A percentile compares a stretch with the other conserved stretches of the same genome.
These are phyloP conservation scores for Atractosteus spatula DNA, from an alignment of 2,113 vertebrate species.

Conservation along the genomic window DNA sequence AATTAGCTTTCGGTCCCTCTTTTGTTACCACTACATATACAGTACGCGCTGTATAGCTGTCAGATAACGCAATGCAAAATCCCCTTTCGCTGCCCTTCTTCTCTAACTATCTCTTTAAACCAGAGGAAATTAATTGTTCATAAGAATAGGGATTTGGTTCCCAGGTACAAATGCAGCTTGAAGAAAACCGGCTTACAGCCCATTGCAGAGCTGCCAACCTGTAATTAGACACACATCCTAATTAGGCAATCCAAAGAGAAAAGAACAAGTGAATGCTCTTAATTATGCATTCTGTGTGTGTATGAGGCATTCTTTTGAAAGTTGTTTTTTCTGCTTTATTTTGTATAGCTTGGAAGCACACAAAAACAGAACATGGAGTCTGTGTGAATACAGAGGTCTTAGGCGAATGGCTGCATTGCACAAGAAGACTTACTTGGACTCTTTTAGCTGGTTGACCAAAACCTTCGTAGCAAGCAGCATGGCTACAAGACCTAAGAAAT, in stretches of 20 bases:
- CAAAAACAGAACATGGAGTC: too few species aligned
- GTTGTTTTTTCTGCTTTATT: neutral
- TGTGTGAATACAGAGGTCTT: too few species aligned
- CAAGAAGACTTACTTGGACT: too few species aligned
- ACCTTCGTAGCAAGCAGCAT: too few species aligned
- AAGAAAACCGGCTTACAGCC: neutral
- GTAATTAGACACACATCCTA: conserved; percentile 1
- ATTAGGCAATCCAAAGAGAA: neutral
- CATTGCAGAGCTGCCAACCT: neutral
- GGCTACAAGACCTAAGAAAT: too few species aligned
- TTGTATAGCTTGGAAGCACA: too few species aligned
- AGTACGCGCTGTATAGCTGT: too few species aligned
- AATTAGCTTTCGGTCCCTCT: neutral
- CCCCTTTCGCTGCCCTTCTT: neutral
- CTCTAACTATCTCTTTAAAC: neutral
- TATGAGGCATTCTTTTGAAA: neutral
- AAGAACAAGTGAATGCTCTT: neutral
- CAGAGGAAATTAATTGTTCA: neutral
- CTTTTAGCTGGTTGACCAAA: too few species aligned
- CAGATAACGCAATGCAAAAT: too few species aligned
- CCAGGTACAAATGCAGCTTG: conserved; percentile 1
- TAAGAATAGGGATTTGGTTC: neutral
- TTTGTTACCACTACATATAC: neutral
- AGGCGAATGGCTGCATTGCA: too few species aligned
- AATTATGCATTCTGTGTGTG: conserved; percentile 6